Conservation (phyloP, 2,888 invertebrate genomes). For the Drosophila affinis region DNA sequence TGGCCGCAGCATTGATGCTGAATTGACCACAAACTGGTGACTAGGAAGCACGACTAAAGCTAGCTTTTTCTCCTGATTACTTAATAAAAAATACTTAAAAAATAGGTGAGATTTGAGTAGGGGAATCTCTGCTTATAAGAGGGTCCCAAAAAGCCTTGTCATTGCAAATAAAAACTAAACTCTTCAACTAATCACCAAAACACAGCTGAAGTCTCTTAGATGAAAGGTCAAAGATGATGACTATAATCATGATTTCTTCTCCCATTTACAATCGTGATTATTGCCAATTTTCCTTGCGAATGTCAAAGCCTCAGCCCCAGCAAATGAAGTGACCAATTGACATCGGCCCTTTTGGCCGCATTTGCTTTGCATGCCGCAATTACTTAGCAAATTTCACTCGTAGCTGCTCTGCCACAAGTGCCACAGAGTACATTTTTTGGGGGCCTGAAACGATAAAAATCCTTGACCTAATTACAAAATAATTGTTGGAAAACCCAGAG, state of each 20-base stretch:
- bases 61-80: no score
- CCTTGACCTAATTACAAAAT: constrained; percentile 77
- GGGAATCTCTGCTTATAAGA: no score
- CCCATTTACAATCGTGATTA: constrained; percentile 42
- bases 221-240: constrained; percentile 34
- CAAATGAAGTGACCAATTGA: constrained; percentile 38
- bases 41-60: no score
- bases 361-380: constrained; percentile 71
- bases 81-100: no score
- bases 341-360: constrained; percentile 42
- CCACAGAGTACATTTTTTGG: constrained; percentile 8
- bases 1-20: no score
- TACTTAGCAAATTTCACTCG: constrained; percentile 59
- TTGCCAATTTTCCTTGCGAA: constrained; percentile 25
- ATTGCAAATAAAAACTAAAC: not conserved
- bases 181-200: not conserved
- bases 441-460: constrained; percentile 60
- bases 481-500: constrained; percentile 67
- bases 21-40: no score
- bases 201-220: constrained; percentile 15
- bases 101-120: no score
- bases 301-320: constrained; percentile 11
- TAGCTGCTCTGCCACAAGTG: constrained; percentile 37
- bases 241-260: constrained; percentile 28
- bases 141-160: no score